Evolutionary conservation across 2,797 vertebrate species (phyloP), one percentile per base, ranked within the genome.

Genomic region (Coilia nasus): DNA sequence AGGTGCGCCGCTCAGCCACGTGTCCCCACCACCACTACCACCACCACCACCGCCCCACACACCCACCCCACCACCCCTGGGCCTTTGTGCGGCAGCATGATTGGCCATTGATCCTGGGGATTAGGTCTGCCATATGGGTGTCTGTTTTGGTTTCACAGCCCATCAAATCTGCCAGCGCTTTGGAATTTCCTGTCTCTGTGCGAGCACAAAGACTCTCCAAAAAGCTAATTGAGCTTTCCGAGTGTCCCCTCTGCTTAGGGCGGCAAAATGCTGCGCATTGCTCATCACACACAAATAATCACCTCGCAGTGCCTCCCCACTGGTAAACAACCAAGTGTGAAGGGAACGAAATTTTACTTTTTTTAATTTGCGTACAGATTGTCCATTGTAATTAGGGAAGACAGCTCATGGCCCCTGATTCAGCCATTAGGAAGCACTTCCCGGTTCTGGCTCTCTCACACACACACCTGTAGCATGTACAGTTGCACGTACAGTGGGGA

Each of bases 111-210:
- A 91, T 91, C 88, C 89, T 21, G n/a, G 11, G 88, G 89, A 87
- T 90, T 89, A 86, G 75, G 81, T 21, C 31, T 31, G 57, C 86
- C 35, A 11, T 56, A 83, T 81, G 62, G 54, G 81, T 86, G 87
- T 89, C 87, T 86, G 87, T 86, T 91, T 85, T 83, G 84, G 60
- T 87, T 85, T 88, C 84, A 87, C 86, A 88, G 85, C 59, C 84
- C 86, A 88, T 86, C 84, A 88, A 83, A 86, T 90, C 81, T 82
- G 86, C 84, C 81, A 83, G 81, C 82, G 59, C 84, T 86, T 85
- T 88, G 82, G 87, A 85, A 89, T 90, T 88, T 89, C 87, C 89
- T 86, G 87, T 81, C 85, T 83, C 82, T 83, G 57, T 89, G 84
- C 80, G 59, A 75, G 64, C 81, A 89, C 87, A 89, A 88, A 82